These are phyloP conservation scores for Cnemophilus loriae DNA, from an alignment of 2,113 vertebrate species.

Conservation along the genomic window DNA sequence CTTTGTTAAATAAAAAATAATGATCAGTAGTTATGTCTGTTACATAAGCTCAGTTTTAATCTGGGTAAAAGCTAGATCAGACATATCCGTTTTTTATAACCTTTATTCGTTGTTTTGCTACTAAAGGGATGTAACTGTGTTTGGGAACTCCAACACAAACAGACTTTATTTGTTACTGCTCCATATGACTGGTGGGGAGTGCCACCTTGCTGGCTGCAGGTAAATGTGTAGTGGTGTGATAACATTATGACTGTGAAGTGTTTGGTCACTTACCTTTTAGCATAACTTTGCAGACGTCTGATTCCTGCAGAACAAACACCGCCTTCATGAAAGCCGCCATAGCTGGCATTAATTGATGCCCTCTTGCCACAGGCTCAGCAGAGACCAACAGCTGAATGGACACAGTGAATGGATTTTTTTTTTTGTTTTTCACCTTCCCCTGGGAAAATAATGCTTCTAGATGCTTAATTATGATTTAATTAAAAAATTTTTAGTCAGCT, in stretches of 20 bases:
- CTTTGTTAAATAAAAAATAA: not conserved
- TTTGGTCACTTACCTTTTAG: not conserved
- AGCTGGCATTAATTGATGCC: not conserved
- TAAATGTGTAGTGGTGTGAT: not conserved
- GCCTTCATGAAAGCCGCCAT: not conserved
- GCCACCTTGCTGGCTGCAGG: not conserved
- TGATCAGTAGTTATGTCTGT: not conserved
- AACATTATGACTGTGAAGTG: not conserved
- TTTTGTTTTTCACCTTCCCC: not conserved
- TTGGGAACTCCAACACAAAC: not conserved
- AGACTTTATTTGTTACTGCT: not conserved
- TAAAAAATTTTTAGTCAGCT: not conserved
- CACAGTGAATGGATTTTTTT: not conserved
- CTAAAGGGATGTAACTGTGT: not conserved
- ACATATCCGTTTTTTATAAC: not conserved
- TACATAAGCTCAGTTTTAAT: not conserved
- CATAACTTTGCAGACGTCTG: not conserved
- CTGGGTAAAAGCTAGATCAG: not conserved
- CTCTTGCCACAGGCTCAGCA: not conserved
- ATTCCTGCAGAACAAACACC: not conserved
- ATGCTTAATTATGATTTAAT: conserved; percentile 46
- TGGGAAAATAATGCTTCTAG: not conserved
- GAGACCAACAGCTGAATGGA: not conserved
- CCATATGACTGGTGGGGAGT: not conserved
- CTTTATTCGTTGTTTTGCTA: not conserved